These are phyloP conservation scores for Cheilosia grossa DNA, from an alignment of 2,888 invertebrate species.

Conservation along the genomic window DNA sequence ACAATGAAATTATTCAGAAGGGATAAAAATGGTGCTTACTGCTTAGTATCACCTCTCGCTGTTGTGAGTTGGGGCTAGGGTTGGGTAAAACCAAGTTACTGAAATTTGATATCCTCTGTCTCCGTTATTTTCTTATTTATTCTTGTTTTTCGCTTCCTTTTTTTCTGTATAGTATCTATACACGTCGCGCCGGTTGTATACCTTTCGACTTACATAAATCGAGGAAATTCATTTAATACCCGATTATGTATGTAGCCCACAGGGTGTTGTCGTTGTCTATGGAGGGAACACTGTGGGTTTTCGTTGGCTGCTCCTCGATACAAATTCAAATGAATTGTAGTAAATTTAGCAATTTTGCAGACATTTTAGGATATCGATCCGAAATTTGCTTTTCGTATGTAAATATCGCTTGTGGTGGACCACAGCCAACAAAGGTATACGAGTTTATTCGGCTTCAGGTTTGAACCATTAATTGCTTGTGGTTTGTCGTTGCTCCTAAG, in stretches of 20 bases:
- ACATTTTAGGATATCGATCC: no score
- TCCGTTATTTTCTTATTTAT: not conserved
- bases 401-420: no score
- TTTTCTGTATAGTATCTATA: not conserved
- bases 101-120: no score
- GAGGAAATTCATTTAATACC: conserved; percentile 15
- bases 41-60: no score
- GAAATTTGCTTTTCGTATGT: no score
- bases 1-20: conserved; percentile 5
- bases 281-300: not conserved
- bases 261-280: not conserved
- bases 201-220: conserved; percentile 2
- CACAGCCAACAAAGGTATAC: no score
- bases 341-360: not conserved
- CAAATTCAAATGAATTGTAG: not conserved
- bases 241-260: not conserved
- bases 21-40: not conserved
- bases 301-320: not conserved
- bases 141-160: not conserved
- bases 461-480: no score
- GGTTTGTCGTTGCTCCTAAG: no score
- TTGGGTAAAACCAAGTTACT: no score
- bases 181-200: no score
- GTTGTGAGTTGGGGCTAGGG: no score
- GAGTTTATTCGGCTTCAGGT: no score